phyloP scores from a whole-genome alignment of 2,888 invertebrate species.

The Sphinx pinastri region DNA sequence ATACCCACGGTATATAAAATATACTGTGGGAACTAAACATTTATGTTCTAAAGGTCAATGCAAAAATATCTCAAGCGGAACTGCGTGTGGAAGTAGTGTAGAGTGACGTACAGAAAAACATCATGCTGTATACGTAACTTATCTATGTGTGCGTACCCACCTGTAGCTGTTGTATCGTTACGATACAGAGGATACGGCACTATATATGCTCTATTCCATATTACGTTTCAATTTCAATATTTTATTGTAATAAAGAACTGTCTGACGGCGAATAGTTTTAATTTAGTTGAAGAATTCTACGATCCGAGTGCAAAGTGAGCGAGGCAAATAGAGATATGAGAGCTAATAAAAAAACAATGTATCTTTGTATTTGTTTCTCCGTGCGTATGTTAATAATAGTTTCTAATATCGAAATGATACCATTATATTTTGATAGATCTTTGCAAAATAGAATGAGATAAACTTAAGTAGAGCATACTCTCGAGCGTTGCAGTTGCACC shows the following conservation, averaged over 20 bases:
- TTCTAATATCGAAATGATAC: too few species aligned
- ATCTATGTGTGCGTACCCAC: slow-evolving; percentile 55
- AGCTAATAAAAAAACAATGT: too few species aligned
- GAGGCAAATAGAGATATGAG: too few species aligned
- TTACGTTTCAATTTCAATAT: not conserved
- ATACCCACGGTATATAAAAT: too few species aligned
- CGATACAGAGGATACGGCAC: slow-evolving; percentile 42
- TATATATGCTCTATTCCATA: slow-evolving; percentile 52
- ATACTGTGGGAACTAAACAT: slow-evolving; percentile 19
- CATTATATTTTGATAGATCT: not conserved
- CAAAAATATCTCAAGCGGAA: slow-evolving; percentile 8
- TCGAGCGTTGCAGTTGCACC: slow-evolving; percentile 33
- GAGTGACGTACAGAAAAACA: slow-evolving; percentile 25
- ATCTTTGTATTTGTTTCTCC: too few species aligned
- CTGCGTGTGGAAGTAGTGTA: not conserved
- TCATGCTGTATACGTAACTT: slow-evolving; percentile 43
- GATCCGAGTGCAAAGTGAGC: too few species aligned
- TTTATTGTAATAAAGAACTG: not conserved
- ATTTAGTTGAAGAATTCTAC: too few species aligned
- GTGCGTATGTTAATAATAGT: too few species aligned
- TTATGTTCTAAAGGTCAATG: slow-evolving; percentile 8
- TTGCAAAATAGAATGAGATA: not conserved
- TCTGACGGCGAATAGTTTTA: not conserved
- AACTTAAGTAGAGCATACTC: slow-evolving; percentile 50
- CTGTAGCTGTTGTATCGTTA: slow-evolving; percentile 51